Evolutionary conservation across 1,140 invertebrate species (phyloP).

Genomic region (Zaprionus lachaisei): DNA sequence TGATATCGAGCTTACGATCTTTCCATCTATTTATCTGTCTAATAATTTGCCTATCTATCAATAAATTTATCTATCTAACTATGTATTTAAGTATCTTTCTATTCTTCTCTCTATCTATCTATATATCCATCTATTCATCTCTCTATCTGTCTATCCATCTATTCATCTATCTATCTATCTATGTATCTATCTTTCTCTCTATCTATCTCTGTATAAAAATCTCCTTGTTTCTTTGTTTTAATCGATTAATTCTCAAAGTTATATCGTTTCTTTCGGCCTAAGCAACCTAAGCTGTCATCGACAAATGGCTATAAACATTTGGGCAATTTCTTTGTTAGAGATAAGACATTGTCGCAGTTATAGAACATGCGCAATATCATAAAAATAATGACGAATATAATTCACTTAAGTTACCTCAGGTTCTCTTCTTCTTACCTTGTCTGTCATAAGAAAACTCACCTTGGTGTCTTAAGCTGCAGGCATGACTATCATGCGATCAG

Average conservation of each 20-base stretch:
- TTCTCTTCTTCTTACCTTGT: neutral
- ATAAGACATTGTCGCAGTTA: neutral
- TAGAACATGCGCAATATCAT: neutral
- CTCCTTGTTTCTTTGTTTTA: neutral
- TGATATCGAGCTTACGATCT: no score
- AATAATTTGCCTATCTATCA: no score
- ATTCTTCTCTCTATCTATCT: no score
- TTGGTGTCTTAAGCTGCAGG: neutral
- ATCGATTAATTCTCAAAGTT: neutral
- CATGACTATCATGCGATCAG: slow-evolving; percentile 25
- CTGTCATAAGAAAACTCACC: neutral
- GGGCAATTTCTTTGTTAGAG: neutral
- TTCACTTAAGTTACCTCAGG: neutral
- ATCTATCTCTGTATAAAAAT: no score
- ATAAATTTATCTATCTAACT: no score
- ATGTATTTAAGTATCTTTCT: no score
- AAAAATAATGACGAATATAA: neutral
- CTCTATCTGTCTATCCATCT: no score
- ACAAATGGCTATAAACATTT: neutral
- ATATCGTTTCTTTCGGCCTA: no score
- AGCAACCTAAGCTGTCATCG: neutral
- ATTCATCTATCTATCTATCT: no score
- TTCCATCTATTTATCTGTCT: no score
- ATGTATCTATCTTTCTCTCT: no score
- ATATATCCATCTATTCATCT: no score